phyloP scores from a whole-genome alignment of 2,888 invertebrate species.

The Celastrina argiolus region DNA sequence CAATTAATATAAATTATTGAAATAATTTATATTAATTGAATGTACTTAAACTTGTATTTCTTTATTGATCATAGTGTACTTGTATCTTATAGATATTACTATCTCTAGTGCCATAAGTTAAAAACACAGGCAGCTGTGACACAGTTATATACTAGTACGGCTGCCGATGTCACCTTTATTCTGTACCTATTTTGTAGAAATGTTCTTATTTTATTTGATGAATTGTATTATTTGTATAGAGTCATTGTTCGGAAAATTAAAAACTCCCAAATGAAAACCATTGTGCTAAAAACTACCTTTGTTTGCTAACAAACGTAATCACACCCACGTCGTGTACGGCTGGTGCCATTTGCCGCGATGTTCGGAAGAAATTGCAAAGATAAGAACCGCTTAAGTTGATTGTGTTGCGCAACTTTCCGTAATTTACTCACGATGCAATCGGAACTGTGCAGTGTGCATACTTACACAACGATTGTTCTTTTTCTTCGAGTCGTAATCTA shows the following conservation, averaged over 20 bases:
- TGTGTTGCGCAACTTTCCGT: conserved; percentile 7
- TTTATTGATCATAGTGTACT: no score
- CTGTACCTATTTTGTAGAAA: no score
- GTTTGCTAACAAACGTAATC: conserved; percentile 7
- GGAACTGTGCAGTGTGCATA: background rate
- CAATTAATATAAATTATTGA: no score
- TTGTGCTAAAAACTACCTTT: conserved; percentile 1
- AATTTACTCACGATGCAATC: conserved; percentile 10
- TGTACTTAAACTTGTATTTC: no score
- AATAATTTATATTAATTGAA: no score
- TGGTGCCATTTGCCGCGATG: background rate
- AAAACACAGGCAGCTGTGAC: no score
- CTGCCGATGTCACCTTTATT: no score
- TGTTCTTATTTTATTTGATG: no score
- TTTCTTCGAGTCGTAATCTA: background rate
- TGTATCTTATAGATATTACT: no score
- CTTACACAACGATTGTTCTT: background rate
- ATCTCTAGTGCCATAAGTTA: no score
- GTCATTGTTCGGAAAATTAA: background rate
- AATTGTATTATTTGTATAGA: no score
- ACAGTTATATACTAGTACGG: no score
- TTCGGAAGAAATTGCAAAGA: conserved; percentile 11
- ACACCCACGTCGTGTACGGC: background rate
- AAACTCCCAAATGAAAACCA: background rate
- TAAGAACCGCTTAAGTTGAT: conserved; percentile 13